Evolutionary conservation across 2,113 vertebrate species (phyloP), one percentile per base, ranked within the genome.

Genomic region (Takifugu flavidus): DNA sequence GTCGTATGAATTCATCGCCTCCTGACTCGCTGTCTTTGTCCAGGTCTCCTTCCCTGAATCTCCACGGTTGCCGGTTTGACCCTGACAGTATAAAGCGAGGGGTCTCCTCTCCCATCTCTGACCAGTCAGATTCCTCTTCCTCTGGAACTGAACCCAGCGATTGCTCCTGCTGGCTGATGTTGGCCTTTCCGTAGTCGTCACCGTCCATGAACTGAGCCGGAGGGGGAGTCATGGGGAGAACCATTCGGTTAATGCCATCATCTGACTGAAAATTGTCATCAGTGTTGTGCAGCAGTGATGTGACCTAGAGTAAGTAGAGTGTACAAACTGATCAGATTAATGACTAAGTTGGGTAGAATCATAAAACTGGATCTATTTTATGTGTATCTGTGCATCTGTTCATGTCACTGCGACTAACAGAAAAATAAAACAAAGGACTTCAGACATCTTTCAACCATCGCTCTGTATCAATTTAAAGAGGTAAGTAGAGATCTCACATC

Each of bases 111-210:
- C 87, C 85, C 14, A 85, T 76, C 73, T 91, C 89, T 14, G 89
- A 91, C 89, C 89, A 92, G 61, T 91, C 91, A 20, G 89, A 89
- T 43, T 91, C 91, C 62, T 89, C 89, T 53, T 91, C 89, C 66
- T 92, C 90, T 65, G 85, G 87, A 28, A 91, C 82, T 2, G 87
- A 74, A 5, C 89, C 86, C 58, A 91, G 66, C 13, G 60, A 13
- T 31, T 86, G 86, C 39, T 89, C 88, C 57, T 88, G 87, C 6
- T 64, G 79, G 0, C 59, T n/a, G 1, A 53, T 46, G 28, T 79
- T 83, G 64, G 68, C 61, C 28, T 79, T 83, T 52, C 60, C 80
- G 28, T 70, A 88, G 59, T 65, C 79, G 7, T 77, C 72, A 44
- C 34, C 67, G 76, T 92, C 89, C 87, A 89, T 89, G 77, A 91